Evolutionary conservation across 2,888 invertebrate species (phyloP), one percentile per base, ranked within the genome.

Genomic region (Acanthosepion esculentum): DNA sequence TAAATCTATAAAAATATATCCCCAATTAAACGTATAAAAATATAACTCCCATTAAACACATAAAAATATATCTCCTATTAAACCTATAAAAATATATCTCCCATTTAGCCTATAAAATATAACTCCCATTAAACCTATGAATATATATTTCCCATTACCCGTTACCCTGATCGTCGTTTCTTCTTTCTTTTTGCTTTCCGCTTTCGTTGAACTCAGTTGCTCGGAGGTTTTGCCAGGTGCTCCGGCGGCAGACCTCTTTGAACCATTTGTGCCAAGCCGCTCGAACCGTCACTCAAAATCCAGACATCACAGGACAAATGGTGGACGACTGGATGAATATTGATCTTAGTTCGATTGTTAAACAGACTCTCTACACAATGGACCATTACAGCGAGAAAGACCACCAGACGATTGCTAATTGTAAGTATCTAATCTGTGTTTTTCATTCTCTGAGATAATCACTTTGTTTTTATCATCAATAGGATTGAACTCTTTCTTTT

Each of bases 201-300:
- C 18, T 29, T 94, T 29, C 29, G 48, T 48, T 92, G 20, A 23
- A 59, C 96, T n/a, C 95, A 98, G 98, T 98, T 95, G 97, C 97
- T 3, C 96, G 97, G 91, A 96, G 97, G 93, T 98, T 98, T 96
- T 97, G 97, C 12, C 97, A 97, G 95, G 97, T 97, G 94, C 96
- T 98, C 41, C 96, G 97, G 50, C 97, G 98, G 2, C 97, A 97
- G 96, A 97, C 97, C 78, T 98, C 98, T 5, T 96, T 98, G 91
- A 97, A 97, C 96, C 98, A 98, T 95, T 96, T 98, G 95, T 97
- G 97, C 95, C 98, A 98, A 96, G 98, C 98, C 1, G 97, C 97
- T 0, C 96, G 97, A 41, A 97, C 97, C 95, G 97, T 98, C 50
- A 96, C 98, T 59, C 97, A 97, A 95, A 97, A 97, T 94, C 95